Conservation (phyloP, 1,140 invertebrate species). For the Orchesella cincta region DNA sequence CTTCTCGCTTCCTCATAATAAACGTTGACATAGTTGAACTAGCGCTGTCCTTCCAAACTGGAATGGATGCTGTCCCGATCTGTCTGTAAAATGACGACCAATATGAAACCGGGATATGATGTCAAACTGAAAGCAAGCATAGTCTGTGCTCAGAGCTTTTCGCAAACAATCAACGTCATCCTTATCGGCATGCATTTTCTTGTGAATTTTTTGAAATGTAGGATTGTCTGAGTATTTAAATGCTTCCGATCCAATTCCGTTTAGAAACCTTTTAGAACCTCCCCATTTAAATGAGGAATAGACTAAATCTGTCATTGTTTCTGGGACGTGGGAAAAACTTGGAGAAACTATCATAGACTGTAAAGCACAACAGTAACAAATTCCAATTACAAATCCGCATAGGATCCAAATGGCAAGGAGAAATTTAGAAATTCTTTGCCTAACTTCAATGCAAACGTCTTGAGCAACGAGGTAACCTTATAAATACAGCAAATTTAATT, state of each 20-base stretch:
- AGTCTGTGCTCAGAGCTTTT: not conserved
- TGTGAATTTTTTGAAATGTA: not conserved
- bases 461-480: not conserved
- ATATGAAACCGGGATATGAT: not conserved
- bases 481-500: not conserved
- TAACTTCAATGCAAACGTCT: not conserved
- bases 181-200: not conserved
- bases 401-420: not conserved
- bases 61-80: not conserved
- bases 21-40: not conserved
- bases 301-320: not conserved
- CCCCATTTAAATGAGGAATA: not conserved
- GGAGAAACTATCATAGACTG: not conserved
- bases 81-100: not conserved
- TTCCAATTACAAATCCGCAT: not conserved
- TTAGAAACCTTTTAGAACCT: not conserved
- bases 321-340: not conserved
- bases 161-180: not conserved
- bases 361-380: not conserved
- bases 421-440: not conserved
- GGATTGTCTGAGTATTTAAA: not conserved
- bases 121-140: not conserved
- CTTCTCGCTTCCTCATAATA: not conserved
- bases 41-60: not conserved
- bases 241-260: not conserved